Evolutionary conservation across 2,113 vertebrate genomes (phyloP).

Genomic region (Pteruthius melanotis): DNA sequence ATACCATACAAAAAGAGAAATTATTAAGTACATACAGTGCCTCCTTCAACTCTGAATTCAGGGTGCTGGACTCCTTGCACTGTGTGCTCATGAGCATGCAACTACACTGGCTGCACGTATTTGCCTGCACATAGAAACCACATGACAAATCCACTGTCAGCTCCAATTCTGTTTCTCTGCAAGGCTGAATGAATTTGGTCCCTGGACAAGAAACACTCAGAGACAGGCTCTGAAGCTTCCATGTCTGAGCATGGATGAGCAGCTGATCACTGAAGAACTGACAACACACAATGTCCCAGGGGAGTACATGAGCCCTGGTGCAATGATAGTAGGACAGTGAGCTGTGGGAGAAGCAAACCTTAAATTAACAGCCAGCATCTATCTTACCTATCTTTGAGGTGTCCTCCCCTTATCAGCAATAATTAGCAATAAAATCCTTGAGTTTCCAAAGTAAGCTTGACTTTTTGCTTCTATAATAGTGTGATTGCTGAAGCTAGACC

Average conservation of each 20-base stretch:
- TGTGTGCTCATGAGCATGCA: neutral
- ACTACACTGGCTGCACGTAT: neutral
- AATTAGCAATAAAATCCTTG: neutral
- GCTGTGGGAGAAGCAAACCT: neutral
- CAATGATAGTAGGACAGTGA: neutral
- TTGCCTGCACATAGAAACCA: neutral
- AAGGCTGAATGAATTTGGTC: neutral
- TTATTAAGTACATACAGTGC: neutral
- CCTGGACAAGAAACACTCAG: neutral
- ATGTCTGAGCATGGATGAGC: neutral
- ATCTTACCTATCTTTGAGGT: neutral
- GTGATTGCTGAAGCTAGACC: neutral
- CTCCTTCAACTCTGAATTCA: neutral
- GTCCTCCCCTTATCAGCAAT: neutral
- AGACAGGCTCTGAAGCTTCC: neutral
- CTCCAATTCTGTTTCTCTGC: neutral
- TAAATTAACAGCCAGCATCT: neutral
- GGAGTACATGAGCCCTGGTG: neutral
- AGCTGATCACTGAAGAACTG: neutral
- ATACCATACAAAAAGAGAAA: neutral
- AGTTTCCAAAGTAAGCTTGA: neutral
- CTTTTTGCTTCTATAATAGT: neutral
- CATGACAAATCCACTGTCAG: neutral
- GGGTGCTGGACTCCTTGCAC: neutral
- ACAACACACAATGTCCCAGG: neutral